Conservation (phyloP, 2,888 invertebrate genomes). For the Agrotis segetum region DNA sequence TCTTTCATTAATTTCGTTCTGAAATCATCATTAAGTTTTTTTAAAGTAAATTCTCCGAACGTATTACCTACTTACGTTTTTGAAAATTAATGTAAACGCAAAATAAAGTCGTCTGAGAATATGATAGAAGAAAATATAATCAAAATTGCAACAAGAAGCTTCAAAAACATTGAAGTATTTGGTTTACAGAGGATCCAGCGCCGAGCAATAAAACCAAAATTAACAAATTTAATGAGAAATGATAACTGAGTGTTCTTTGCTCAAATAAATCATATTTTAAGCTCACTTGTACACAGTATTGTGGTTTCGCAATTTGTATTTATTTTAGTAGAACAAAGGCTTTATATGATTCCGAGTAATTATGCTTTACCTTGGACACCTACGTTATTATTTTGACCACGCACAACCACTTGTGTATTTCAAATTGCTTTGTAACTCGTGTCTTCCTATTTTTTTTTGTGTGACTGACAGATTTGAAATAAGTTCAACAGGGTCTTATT, state of each 20-base stretch:
- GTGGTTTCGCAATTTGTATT: constrained; percentile 23
- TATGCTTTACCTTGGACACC: constrained; percentile 15
- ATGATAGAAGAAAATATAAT: constrained; percentile 18
- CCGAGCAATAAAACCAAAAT: constrained; percentile 41
- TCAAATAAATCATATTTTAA: constrained; percentile 32
- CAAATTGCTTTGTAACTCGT: constrained; percentile 9
- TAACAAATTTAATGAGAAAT: constrained; percentile 38
- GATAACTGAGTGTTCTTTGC: constrained; percentile 8
- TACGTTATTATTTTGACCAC: neutral
- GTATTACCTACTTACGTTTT: constrained; percentile 1
- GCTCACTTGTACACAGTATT: constrained; percentile 16
- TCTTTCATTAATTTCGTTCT: no score
- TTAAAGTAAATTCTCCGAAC: no score
- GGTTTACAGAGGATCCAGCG: constrained; percentile 22
- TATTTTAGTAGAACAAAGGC: constrained; percentile 21
- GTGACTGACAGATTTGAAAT: no score
- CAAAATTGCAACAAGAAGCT: constrained; percentile 6
- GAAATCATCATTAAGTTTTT: no score
- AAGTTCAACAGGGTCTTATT: neutral
- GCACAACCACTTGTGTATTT: neutral
- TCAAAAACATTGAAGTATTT: constrained; percentile 39
- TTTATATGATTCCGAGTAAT: constrained; percentile 29
- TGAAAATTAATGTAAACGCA: constrained; percentile 4
- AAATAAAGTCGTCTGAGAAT: constrained; percentile 17
- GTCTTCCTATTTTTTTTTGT: no score